phyloP scores from a whole-genome alignment of 2,797 vertebrate genomes.

The Mycteria americana region DNA sequence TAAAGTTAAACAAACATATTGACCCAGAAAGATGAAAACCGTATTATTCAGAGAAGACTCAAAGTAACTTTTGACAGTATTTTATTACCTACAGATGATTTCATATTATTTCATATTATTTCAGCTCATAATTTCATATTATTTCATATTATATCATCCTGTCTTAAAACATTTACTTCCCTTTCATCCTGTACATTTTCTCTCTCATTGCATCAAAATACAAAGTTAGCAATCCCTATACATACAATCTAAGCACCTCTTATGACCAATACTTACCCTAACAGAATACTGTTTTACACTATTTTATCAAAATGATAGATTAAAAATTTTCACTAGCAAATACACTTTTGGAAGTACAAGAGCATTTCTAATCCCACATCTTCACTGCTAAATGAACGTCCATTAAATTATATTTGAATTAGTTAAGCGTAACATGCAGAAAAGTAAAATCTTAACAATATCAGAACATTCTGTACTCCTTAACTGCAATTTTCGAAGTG shows the following conservation, averaged over 20 bases:
- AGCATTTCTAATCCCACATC: not conserved
- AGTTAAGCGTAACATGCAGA: not conserved
- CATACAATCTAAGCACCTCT: not conserved
- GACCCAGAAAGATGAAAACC: not conserved
- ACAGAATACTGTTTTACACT: not conserved
- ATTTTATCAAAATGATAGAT: not conserved
- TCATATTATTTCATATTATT: not conserved
- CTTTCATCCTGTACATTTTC: not conserved
- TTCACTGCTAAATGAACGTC: not conserved
- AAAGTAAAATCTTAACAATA: not conserved
- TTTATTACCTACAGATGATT: not conserved
- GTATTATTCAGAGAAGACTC: not conserved
- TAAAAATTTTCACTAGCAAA: not conserved
- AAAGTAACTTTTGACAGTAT: not conserved
- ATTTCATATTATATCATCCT: not conserved
- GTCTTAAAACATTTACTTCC: not conserved
- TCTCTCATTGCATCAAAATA: not conserved
- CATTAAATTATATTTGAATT: not conserved
- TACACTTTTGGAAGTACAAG: not conserved
- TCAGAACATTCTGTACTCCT: not conserved
- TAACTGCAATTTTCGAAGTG: not conserved
- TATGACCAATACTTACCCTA: not conserved
- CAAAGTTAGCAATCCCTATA: not conserved
- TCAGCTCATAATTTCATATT: not conserved
- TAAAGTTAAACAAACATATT: not conserved